Evolutionary conservation across 2,797 vertebrate species (phyloP).

Genomic region (Trematomus bernacchii): DNA sequence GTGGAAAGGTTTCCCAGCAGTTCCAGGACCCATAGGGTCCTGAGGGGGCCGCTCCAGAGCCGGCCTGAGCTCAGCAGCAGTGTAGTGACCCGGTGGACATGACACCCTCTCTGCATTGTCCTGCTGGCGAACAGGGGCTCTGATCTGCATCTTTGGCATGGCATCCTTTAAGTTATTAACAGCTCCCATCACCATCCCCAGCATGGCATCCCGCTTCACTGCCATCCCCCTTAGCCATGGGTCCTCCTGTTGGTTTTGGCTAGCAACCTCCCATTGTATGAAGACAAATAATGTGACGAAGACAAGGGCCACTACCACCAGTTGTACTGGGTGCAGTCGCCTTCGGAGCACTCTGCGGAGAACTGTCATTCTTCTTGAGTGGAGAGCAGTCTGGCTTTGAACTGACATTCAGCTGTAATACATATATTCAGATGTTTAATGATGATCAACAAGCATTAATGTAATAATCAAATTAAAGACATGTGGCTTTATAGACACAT

Average conservation of each 20-base stretch:
- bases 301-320: slow-evolving; percentile 88
- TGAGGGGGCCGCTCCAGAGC: slow-evolving; percentile 91
- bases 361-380: slow-evolving; percentile 86
- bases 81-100: slow-evolving; percentile 93
- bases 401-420: slow-evolving; percentile 68
- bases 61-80: slow-evolving; percentile 90
- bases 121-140: slow-evolving; percentile 90
- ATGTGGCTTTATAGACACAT: not conserved
- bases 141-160: slow-evolving; percentile 98
- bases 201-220: slow-evolving; percentile 90
- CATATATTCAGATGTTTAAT: slow-evolving; percentile 13
- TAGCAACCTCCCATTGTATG: slow-evolving; percentile 95
- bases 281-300: slow-evolving; percentile 95
- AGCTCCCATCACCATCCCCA: slow-evolving; percentile 94
- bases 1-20: slow-evolving; percentile 93
- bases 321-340: slow-evolving; percentile 90
- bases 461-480: not conserved
- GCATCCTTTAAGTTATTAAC: slow-evolving; percentile 95
- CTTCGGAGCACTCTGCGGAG: slow-evolving; percentile 88
- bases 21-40: slow-evolving; percentile 91
- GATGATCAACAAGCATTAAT: not conserved
- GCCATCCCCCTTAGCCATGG: slow-evolving; percentile 87
- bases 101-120: slow-evolving; percentile 71
- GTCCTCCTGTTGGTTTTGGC: slow-evolving; percentile 89
- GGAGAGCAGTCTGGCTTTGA: slow-evolving; percentile 46